phyloP scores from a whole-genome alignment of 2,888 invertebrate species.

The Zygogramma bicolorata region DNA sequence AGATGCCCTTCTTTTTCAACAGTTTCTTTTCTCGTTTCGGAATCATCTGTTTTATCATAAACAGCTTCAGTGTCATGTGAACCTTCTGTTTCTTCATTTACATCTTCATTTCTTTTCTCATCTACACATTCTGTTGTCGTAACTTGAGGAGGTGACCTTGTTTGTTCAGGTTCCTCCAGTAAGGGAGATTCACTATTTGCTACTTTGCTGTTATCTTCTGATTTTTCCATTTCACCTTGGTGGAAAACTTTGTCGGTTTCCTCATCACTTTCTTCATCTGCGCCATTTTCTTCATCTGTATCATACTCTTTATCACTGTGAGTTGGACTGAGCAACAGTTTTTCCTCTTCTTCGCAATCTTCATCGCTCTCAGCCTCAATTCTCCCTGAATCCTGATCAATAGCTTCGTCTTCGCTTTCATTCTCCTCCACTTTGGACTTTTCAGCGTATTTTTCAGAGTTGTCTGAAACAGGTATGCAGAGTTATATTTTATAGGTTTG shows the following conservation, averaged over 20 bases:
- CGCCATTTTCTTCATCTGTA: conserved; percentile 27
- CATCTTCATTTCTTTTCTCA: background rate
- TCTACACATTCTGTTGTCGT: no score
- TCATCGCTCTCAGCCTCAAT: conserved; percentile 38
- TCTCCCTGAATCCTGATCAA: conserved; percentile 4
- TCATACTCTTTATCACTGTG: conserved; percentile 34
- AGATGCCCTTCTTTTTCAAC: background rate
- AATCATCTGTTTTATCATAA: conserved; percentile 14
- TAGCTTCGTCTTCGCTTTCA: conserved; percentile 5
- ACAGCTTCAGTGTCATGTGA: background rate
- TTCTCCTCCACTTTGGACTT: background rate
- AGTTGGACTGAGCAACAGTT: conserved; percentile 31
- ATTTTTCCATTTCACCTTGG: background rate
- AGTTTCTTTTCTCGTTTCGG: conserved; percentile 8
- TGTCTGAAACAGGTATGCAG: background rate
- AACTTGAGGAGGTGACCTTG: background rate
- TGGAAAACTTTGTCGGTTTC: conserved; percentile 16
- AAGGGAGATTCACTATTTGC: background rate
- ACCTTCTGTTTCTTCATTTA: conserved; percentile 10
- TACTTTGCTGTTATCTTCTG: background rate
- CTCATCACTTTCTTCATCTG: conserved; percentile 28
- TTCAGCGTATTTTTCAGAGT: background rate
- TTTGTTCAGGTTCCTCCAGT: background rate
- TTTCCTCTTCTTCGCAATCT: conserved; percentile 34
- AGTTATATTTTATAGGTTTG: background rate